Percentiles rank a stretch among this genome's conserved stretches.
Evolutionary conservation across 1,140 invertebrate species (phyloP).

Genomic region (Penaeus chinensis): DNA sequence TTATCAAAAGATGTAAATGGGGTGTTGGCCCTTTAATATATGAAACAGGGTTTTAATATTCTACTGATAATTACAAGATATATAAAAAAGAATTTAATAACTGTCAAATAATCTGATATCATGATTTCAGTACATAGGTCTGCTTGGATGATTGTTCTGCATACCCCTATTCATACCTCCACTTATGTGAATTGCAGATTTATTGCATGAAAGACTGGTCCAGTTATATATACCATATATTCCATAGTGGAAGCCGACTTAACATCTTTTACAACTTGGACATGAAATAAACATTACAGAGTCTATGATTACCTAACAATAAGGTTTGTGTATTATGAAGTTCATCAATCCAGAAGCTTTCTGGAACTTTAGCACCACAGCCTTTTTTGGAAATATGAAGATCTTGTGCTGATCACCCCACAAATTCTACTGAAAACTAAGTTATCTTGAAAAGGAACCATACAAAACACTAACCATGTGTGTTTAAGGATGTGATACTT

Average conservation of each 20-base stretch:
- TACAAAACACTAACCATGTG: too few relatives aligned
- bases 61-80: not conserved
- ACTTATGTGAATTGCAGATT: too few relatives aligned
- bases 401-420: not conserved
- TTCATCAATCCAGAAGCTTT: not conserved
- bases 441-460: conserved; percentile 16
- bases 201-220: too few relatives aligned
- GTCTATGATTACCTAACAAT: not conserved
- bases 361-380: conserved; percentile 18
- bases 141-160: too few relatives aligned
- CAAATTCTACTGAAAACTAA: not conserved
- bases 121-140: too few relatives aligned
- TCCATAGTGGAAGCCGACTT: too few relatives aligned
- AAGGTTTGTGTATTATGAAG: not conserved
- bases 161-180: too few relatives aligned
- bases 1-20: not conserved
- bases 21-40: conserved; percentile 12
- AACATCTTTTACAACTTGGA: too few relatives aligned
- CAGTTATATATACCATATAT: too few relatives aligned
- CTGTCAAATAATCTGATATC: not conserved
- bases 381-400: not conserved
- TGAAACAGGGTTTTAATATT: not conserved
- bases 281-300: not conserved
- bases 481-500: too few relatives aligned
- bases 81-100: not conserved